Base-by-base conservation (phyloP, 2,888 invertebrate species). In the Neoaliturus tenellus region DNA sequence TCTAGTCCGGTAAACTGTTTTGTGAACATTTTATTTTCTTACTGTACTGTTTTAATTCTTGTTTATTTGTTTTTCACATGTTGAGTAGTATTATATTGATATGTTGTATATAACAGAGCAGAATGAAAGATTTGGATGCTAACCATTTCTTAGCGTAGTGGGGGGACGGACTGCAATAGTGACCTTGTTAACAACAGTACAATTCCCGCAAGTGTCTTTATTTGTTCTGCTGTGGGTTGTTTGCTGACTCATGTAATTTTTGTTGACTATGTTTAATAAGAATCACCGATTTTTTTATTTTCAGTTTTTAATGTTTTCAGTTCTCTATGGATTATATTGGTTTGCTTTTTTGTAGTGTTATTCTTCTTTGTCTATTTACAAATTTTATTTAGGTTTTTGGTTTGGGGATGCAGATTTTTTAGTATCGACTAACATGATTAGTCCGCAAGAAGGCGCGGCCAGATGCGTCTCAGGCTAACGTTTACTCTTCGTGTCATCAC, bases 151-250 rank as follows among this genome's bases (percentile, higher is more conserved):
- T 67, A 33, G 31, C 2, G 28, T 67, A 67, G 17, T 39, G 39
- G 71, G 35, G 71, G 39, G 71, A 71, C 71, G 71, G 71, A 20
- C 23, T 33, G 2, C 39, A 39, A 41, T 39, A 41, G 39, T 10
- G n/a, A 39, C 39, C 71, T 71, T 71, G 71, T 71, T 71, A 71
- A 39, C 71, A 71, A 83, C 85, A 85, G 87, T 87, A 86, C 87
- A 86, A 87, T 86, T 86, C 86, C 85, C 85, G 84, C 84, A 87
- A 87, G 87, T 87, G 87, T 87, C 87, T 87, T 87, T 83, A 80
- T 85, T 84, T 80, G 80, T 85, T 86, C 85, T 85, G 86, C 86
- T 86, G 86, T 86, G 86, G 86, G 85, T 85, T 85, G 80, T 69
- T 69, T 71, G 71, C 51, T 62, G 58, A 58, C 62, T 83, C 55